Percentiles rank a stretch among this genome's conserved stretches.
Conservation (phyloP, 2,888 invertebrate species). For the Acronicta aceris region DNA sequence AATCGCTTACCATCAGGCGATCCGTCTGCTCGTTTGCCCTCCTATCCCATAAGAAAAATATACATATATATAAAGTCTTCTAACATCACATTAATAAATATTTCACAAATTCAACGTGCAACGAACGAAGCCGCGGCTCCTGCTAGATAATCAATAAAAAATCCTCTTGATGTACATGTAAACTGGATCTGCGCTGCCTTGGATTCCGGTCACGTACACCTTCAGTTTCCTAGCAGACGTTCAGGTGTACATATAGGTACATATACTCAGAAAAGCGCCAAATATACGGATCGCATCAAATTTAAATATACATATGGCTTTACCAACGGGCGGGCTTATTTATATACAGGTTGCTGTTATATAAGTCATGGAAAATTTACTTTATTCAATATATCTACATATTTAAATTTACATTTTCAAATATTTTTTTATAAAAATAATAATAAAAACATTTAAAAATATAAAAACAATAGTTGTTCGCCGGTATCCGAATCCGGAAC, state of each 20-base stretch:
- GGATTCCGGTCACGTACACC: constrained; percentile 50
- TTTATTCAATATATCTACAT: neutral
- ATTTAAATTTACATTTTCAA: too few relatives aligned
- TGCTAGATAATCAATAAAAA: constrained; percentile 16
- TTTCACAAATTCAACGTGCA: too few relatives aligned
- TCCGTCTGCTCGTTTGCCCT: too few relatives aligned
- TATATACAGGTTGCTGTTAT: constrained; percentile 67
- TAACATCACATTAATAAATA: too few relatives aligned
- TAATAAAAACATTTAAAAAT: too few relatives aligned
- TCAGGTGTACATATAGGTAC: constrained; percentile 25
- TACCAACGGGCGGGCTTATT: constrained; percentile 78
- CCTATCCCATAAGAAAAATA: too few relatives aligned
- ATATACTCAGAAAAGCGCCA: constrained; percentile 42
- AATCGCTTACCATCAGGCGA: too few relatives aligned
- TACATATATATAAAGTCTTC: too few relatives aligned
- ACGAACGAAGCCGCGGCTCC: too few relatives aligned
- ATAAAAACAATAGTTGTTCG: too few relatives aligned
- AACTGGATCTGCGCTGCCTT: constrained; percentile 28
- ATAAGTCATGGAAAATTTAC: neutral
- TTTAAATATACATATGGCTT: constrained; percentile 84
- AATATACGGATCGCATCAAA: constrained; percentile 69
- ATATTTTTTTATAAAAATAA: too few relatives aligned
- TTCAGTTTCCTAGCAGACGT: constrained; percentile 45
- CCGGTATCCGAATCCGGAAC: too few relatives aligned
- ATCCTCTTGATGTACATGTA: constrained; percentile 37